Base-by-base conservation (phyloP, 2,113 vertebrate species). In the Carlito syrichta region DNA sequence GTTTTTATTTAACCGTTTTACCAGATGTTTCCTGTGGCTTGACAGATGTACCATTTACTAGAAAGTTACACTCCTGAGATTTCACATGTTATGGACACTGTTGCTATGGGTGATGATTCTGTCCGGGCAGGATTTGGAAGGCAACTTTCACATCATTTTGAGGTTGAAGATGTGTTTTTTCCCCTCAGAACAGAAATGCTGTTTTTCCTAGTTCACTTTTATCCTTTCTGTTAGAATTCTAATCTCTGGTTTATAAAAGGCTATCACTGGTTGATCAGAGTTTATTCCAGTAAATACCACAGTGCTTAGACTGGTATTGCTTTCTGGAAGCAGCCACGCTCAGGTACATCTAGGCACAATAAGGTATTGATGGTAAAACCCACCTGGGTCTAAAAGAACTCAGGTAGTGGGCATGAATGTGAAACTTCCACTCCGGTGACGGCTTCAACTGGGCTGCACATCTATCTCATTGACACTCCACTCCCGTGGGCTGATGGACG, bases 11-110 rank as follows among this genome's bases (percentile, higher is more conserved):
- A 98, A 98, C 97, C 86, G 38, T 98, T 98, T 98, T 98, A 79
- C 98, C 99, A 99, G 99, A 98, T 99, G 99, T 98, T 98, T 99
- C 98, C 98, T 98, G 98, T 97, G 98, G 97, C 97, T 98, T 97
- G 98, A 98, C 98, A 98, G 97, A 98, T 97, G 98, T 92, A 88
- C 97, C 97, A 40, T 98, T 98, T 99, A 98, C 98, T 98, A 98
- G 98, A 98, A 98, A 98, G 99, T 98, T 97, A 95, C 0, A 63
- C 98, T 98, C 98, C 92, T 92, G 98, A 98, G 98, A 98, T 32
- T 86, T 89, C 1, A 86, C 94, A 50, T 99, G 98, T 98, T 99
- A 52, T 99, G 99, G 98, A 99, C 98, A 99, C 98, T 0, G 99
- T 99, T 99, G 98, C 98, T 98, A 98, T 98, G 97, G 98, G 98